A percentile compares a stretch with the other conserved stretches of the same genome.
phyloP scores from a whole-genome alignment of 2,113 vertebrate genomes.

The Tenrec ecaudatus region DNA sequence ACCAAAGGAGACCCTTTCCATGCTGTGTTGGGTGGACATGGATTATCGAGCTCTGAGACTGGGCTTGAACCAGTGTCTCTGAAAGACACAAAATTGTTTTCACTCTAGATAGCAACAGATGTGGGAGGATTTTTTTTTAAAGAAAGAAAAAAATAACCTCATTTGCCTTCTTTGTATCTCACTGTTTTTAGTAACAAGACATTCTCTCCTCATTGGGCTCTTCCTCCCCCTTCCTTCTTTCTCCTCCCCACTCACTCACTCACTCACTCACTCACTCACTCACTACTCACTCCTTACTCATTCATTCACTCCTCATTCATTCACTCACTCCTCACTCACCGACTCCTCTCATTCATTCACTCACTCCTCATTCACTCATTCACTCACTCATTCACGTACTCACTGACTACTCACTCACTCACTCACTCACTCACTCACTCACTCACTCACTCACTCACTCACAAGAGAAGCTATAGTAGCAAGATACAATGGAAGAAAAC shows the following conservation, averaged over 20 bases:
- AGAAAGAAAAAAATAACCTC: background rate
- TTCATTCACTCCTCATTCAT: rapidly evolving
- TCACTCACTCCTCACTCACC: too few species aligned
- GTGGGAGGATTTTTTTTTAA: background rate
- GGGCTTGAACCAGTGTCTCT: background rate
- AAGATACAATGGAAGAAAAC: background rate
- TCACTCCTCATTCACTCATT: too few species aligned
- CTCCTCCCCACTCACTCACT: rapidly evolving
- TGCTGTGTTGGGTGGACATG: background rate
- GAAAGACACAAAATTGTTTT: background rate
- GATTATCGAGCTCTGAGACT: background rate
- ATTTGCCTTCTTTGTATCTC: background rate
- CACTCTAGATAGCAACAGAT: background rate
- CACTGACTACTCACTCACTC: too few species aligned
- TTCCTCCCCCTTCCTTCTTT: too few species aligned
- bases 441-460: rapidly evolving
- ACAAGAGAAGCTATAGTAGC: background rate
- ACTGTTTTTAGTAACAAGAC: background rate
- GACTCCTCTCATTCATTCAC: too few species aligned
- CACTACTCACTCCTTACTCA: too few species aligned
- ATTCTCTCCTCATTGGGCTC: background rate
- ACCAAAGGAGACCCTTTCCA: background rate
- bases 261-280: too few species aligned
- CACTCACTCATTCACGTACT: too few species aligned
- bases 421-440: rapidly evolving